These are phyloP conservation scores for Drosophila nasuta DNA, from an alignment of 1,140 invertebrate genomes.

Conservation along the genomic window DNA sequence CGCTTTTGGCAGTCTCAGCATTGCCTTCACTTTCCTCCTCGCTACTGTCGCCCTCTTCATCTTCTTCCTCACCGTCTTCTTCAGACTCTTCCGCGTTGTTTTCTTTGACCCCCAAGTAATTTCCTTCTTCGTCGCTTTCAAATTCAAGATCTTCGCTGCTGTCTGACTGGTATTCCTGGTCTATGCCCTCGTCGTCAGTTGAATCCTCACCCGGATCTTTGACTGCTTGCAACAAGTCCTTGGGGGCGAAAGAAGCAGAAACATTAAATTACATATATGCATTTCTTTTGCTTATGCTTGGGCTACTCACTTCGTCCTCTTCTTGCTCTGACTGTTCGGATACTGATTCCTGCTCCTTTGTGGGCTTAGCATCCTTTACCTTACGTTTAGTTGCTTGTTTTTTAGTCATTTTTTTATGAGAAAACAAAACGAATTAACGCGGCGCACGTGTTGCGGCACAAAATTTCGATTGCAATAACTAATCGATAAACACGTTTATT, in stretches of 20 bases:
- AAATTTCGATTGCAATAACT: conserved; percentile 49
- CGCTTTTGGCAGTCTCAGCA: conserved; percentile 56
- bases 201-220: conserved; percentile 72
- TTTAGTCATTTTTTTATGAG: conserved; percentile 62
- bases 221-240: conserved; percentile 72
- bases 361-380: conserved; percentile 53
- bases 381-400: conserved; percentile 64
- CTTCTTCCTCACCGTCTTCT: conserved; percentile 63
- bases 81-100: conserved; percentile 42
- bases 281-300: not conserved
- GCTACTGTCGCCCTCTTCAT: conserved; percentile 54
- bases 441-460: conserved; percentile 72
- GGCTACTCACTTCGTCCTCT: conserved; percentile 59
- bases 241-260: conserved; percentile 28
- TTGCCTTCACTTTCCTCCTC: conserved; percentile 51
- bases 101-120: conserved; percentile 71
- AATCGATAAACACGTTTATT: conserved; percentile 16
- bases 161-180: conserved; percentile 86
- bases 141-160: conserved; percentile 86
- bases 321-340: conserved; percentile 68
- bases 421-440: conserved; percentile 72
- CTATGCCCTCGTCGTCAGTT: conserved; percentile 83
- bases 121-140: conserved; percentile 86
- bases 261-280: not conserved
- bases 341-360: conserved; percentile 47